Evolutionary conservation across 2,113 vertebrate species (phyloP), one percentile per base, ranked within the genome.

Genomic region (Aspidoscelis tigris): DNA sequence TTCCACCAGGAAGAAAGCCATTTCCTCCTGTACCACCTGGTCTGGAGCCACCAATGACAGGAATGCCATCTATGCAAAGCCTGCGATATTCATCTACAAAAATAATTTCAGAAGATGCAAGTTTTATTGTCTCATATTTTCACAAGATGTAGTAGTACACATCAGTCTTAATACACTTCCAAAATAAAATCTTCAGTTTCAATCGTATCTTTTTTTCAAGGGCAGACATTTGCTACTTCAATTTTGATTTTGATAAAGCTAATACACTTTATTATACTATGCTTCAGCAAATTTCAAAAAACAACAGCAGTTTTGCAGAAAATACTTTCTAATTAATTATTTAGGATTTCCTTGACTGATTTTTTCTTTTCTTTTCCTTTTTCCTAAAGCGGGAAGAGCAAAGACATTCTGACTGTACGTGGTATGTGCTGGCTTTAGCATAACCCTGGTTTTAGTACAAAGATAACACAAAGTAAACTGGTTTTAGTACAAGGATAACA

Each of bases 51-150:
- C 93, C 93, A 69, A 91, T 92, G 75, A 92, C 90, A 69, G 95
- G 82, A 81, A 90, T 26, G 0, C 93, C 91, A 2, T 95, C 95
- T 79, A 96, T 89, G 76, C 97, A 98, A 80, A 98, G 95, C 65
- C 95, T 95, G 41, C 82, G 95, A 82, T 96, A 95, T 22, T 97
- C 96, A 80, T 97, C 97, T 98, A 64, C 72, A 85, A 87, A 81
- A 87, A 24, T 78, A 61, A 61, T 61, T 61, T 76, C 65, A 84
- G 7, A 72, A 71, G 20, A 65, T 79, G 84, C 71, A 0, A 26
- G 77, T 21, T 58, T 33, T 64, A 41, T n/a, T 65, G 58, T 20
- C 74, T 18, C 44, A 44, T 8, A 50, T 80, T n/a, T 50, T 79
- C 26, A 53, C 7, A 26, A 70, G 18, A 44, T 2, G 11, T 1